Conservation (phyloP, 2,888 invertebrate species). For the Ommatoiulus sabulosus region DNA sequence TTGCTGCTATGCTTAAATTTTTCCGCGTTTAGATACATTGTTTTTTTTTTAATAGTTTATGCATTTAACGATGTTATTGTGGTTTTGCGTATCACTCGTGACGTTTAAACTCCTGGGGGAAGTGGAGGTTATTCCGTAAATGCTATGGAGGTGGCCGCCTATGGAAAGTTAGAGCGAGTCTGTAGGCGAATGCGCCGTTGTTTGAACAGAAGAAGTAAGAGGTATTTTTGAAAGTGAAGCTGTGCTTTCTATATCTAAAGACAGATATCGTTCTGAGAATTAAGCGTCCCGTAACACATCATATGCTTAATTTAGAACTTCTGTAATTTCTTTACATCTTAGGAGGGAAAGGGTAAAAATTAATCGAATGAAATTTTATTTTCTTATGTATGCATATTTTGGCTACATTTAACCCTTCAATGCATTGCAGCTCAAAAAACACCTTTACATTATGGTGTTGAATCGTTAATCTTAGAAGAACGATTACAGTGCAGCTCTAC, state of each 20-base stretch:
- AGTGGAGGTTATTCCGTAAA: not conserved
- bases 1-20: slow-evolving; percentile 8
- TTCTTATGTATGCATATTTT: no score
- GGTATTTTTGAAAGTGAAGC: not conserved
- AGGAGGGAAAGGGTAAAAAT: no score
- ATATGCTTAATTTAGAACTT: no score
- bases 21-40: not conserved
- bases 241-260: not conserved
- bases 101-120: not conserved
- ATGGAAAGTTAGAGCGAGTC: not conserved
- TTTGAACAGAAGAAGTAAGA: not conserved
- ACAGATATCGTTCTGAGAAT: no score
- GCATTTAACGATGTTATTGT: not conserved
- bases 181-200: not conserved
- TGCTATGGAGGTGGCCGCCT: not conserved
- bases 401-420: no score
- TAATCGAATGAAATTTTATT: no score
- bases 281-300: no score
- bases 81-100: not conserved
- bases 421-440: no score
- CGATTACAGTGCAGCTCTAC: no score
- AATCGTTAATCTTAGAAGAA: no score
- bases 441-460: no score
- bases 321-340: no score
- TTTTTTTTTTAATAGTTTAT: not conserved